Evolutionary conservation across 2,113 vertebrate species (phyloP).

Genomic region (Otolemur garnettii): DNA sequence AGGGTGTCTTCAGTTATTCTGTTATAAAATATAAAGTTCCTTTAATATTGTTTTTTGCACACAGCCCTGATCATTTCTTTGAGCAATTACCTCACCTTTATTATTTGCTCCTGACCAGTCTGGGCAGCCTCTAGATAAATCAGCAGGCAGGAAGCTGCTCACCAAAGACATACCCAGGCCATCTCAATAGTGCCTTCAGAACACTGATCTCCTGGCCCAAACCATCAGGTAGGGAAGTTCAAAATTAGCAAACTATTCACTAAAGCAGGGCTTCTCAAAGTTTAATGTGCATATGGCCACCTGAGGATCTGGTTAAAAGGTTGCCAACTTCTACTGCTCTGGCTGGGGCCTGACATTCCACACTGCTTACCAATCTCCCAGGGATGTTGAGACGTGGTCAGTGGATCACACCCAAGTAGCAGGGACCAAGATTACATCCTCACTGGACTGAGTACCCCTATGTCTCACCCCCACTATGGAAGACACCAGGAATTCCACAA

Average conservation of each 20-base stretch:
- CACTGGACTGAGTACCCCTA: neutral
- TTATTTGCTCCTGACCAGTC: neutral
- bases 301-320: neutral
- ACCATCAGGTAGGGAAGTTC: neutral
- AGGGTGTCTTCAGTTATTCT: conserved; percentile 8
- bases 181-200: neutral
- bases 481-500: neutral
- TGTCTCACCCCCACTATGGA: neutral
- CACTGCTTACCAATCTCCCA: neutral
- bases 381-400: neutral
- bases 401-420: neutral
- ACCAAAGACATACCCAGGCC: too few relatives aligned
- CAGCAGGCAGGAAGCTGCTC: neutral
- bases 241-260: neutral
- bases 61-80: neutral
- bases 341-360: neutral
- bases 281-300: neutral
- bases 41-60: neutral
- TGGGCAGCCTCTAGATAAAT: neutral
- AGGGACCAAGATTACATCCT: neutral
- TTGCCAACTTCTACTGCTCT: neutral
- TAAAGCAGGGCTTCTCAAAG: neutral
- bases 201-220: neutral
- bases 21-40: neutral
- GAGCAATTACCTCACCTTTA: neutral